Conservation (phyloP, 2,888 invertebrate genomes). For the Erebia ligea region DNA sequence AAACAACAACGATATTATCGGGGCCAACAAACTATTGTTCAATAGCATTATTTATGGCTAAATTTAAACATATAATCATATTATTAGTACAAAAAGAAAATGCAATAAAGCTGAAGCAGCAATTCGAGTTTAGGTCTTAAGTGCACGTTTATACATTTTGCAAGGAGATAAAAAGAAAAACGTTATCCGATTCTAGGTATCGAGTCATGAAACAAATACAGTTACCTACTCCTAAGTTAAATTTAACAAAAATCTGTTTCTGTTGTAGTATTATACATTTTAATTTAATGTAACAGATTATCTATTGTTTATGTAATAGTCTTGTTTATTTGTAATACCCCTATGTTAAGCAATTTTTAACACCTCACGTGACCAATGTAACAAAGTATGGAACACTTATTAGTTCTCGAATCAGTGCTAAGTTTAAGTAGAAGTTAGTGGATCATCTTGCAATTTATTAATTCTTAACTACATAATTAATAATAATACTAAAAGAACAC, state of each 20-base stretch:
- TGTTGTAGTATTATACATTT: neutral
- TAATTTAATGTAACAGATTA: too few relatives aligned
- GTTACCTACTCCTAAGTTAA: neutral
- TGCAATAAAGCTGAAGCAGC: constrained; percentile 18
- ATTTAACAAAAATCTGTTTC: constrained; percentile 6
- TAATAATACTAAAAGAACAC: constrained; percentile 60
- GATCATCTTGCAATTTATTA: constrained; percentile 74
- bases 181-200: neutral
- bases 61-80: constrained; percentile 6
- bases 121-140: constrained; percentile 11
- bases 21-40: constrained; percentile 35
- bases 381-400: constrained; percentile 47
- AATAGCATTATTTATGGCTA: constrained; percentile 23
- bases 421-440: constrained; percentile 76
- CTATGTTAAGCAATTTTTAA: constrained; percentile 20
- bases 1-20: constrained; percentile 36
- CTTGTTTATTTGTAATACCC: neutral
- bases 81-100: constrained; percentile 9
- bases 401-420: constrained; percentile 64
- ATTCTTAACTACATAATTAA: constrained; percentile 71
- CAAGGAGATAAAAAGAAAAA: neutral
- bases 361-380: constrained; percentile 44
- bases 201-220: neutral
- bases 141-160: constrained; percentile 7
- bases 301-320: constrained; percentile 3